Percentiles rank a stretch among this genome's conserved stretches.
Conservation (phyloP, 2,113 vertebrate species). For the Athene cunicularia region DNA sequence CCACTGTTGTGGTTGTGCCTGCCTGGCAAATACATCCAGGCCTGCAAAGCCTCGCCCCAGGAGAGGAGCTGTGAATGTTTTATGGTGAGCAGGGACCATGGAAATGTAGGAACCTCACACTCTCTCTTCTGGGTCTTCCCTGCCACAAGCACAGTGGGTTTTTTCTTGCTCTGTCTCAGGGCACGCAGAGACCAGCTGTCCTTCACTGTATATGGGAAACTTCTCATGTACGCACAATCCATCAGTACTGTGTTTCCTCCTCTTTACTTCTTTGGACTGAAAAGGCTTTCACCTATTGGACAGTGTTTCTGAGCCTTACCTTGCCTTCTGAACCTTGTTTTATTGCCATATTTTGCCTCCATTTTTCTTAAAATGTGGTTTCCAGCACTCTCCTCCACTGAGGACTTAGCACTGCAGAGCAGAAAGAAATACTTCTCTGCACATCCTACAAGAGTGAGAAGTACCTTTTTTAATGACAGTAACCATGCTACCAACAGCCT, state of each 20-base stretch:
- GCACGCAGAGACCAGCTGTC: background rate
- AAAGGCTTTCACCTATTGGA: background rate
- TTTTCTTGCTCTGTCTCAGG: background rate
- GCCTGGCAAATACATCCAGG: background rate
- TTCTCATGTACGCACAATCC: background rate
- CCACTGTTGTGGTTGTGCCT: rapidly evolving
- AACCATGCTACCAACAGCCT: background rate
- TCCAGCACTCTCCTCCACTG: background rate
- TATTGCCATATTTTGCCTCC: background rate
- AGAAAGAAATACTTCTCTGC: background rate
- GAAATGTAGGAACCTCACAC: rapidly evolving
- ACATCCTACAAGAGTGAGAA: background rate
- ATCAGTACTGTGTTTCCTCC: background rate
- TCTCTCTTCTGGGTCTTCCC: background rate
- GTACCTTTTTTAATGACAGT: background rate
- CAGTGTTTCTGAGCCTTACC: background rate
- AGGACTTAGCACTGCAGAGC: background rate
- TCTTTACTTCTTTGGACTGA: background rate
- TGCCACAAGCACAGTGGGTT: background rate
- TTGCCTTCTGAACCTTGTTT: background rate
- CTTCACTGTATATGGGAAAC: background rate
- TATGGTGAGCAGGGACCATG: rapidly evolving
- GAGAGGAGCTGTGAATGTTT: background rate
- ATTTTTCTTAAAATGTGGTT: background rate
- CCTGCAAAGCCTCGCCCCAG: background rate